These are phyloP conservation scores for Malacoctenus gilli DNA, from an alignment of 2,797 vertebrate genomes.

Conservation along the genomic window DNA sequence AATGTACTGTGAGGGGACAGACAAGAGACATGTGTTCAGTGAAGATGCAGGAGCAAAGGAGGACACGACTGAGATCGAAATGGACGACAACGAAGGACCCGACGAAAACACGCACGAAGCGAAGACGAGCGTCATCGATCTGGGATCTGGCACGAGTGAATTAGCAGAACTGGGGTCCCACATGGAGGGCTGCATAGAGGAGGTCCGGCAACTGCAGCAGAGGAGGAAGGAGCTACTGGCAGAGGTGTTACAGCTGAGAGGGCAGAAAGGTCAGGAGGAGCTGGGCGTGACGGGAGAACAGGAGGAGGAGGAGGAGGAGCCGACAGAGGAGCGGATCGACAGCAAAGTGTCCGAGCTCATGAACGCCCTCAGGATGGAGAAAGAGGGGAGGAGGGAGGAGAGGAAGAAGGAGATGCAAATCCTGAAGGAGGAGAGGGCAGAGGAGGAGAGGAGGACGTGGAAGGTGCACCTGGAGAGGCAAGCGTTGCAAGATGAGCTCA, in stretches of 20 bases:
- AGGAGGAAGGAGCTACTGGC: slow-evolving; percentile 85
- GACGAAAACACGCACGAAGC: slow-evolving; percentile 14
- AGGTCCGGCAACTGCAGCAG: slow-evolving; percentile 84
- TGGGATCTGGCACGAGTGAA: slow-evolving; percentile 25
- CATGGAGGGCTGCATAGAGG: slow-evolving; percentile 89
- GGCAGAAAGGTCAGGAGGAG: slow-evolving; percentile 73
- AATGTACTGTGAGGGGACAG: slow-evolving; percentile 44
- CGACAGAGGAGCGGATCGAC: slow-evolving; percentile 77
- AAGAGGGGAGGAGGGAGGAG: slow-evolving; percentile 80
- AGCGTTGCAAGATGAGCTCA: slow-evolving; percentile 84
- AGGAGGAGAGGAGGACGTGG: slow-evolving; percentile 83
- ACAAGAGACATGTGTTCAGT: slow-evolving; percentile 1
- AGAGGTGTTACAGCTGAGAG: slow-evolving; percentile 84
- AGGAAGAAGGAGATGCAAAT: slow-evolving; percentile 83
- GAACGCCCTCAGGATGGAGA: slow-evolving; percentile 74
- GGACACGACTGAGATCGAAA: slow-evolving; percentile 9
- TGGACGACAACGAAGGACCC: slow-evolving; percentile 2
- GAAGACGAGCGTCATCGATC: slow-evolving; percentile 23
- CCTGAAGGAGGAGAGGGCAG: slow-evolving; percentile 71
- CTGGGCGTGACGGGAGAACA: slow-evolving; percentile 70
- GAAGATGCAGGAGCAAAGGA: background rate
- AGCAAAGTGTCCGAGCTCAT: slow-evolving; percentile 82
- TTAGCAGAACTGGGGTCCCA: slow-evolving; percentile 77
- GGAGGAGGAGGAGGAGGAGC: slow-evolving; percentile 59
- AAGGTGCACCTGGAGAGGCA: slow-evolving; percentile 87